Conservation (phyloP, 2,797 vertebrate species). For the Pseudopleuronectes americanus region DNA sequence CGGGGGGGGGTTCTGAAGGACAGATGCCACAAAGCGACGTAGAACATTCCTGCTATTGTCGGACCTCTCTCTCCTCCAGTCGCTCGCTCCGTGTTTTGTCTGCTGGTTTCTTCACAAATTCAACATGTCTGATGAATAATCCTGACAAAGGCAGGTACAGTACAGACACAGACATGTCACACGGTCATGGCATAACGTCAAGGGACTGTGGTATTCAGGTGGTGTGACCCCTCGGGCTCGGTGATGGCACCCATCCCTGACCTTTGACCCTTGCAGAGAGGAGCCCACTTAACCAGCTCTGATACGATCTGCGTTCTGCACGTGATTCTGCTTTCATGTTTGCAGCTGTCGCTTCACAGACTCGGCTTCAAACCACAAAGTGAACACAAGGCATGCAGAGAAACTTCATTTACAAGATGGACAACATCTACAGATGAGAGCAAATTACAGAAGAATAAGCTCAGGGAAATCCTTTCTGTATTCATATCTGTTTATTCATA, state of each 20-base stretch:
- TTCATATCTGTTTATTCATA: no score
- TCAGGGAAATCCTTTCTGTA: no score
- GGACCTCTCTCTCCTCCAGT: background rate
- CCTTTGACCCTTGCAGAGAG: conserved; percentile 49
- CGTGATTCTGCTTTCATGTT: conserved; percentile 7
- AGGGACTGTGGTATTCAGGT: conserved; percentile 61
- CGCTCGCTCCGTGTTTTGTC: conserved; percentile 34
- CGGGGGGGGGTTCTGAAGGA: conserved; percentile 15
- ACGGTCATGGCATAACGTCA: conserved; percentile 54
- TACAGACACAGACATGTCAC: conserved; percentile 52
- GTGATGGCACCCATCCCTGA: conserved; percentile 21
- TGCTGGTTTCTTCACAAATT: conserved; percentile 64
- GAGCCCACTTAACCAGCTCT: conserved; percentile 15
- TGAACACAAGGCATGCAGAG: no score
- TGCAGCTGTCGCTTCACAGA: background rate
- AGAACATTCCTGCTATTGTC: conserved; percentile 53
- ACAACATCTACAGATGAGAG: no score
- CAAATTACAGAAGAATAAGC: no score
- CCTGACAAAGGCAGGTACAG: conserved; percentile 29
- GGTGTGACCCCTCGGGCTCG: conserved; percentile 41
- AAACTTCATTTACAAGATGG: no score
- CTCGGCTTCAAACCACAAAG: background rate
- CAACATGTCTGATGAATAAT: conserved; percentile 54
- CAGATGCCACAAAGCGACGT: conserved; percentile 25
- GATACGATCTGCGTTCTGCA: background rate